Evolutionary conservation across 2,113 vertebrate species (phyloP), one percentile per base, ranked within the genome.

Genomic region (Ornithorhynchus anatinus): DNA sequence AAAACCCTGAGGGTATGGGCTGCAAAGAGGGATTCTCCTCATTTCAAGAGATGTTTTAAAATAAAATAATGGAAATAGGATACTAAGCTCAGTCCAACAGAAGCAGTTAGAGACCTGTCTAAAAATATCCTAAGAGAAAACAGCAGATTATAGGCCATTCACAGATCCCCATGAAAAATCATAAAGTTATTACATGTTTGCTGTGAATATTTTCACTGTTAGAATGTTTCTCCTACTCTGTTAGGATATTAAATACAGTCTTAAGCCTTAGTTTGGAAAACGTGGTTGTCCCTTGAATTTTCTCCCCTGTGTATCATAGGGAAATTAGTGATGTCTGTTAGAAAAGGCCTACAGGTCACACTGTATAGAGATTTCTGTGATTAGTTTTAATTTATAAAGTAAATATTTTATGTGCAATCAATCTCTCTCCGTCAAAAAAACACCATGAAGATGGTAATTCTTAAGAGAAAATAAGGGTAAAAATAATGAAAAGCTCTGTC

Each of bases 321-420:
- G 47, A 66, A 79, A 8, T 69, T 78, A 69, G 33, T 66, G 48
- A 44, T 42, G 62, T 58, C 52, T 57, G 64, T 79, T 54, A 71
- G 31, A 60, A 29, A 72, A 39, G 50, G 37, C 61, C 25, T 0
- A 0, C 60, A 69, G 43, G 56, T 69, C 33, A 70, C 62, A 77
- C 16, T 65, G 48, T 48, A 60, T 35, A n/a, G 17, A 20, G 43
- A 68, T 68, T 57, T 40, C 5, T 48, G 35, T 58, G 31, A 35
- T 27, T 27, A 80, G 72, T 80, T 63, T 84, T 29, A 50, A 20
- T 59, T 82, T 75, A 58, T 59, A 33, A 25, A 64, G 25, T 17
- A 84, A 64, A 65, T 39, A n/a, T 68, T 16, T 43, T 10, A 59
- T 31, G 4, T 37, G 22, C 38, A 11, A 3, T 36, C 23, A 4